Evolutionary conservation across 1,140 invertebrate genomes (phyloP), one percentile per base, ranked within the genome.

Genomic region (Lysiphlebus fabarum): DNA sequence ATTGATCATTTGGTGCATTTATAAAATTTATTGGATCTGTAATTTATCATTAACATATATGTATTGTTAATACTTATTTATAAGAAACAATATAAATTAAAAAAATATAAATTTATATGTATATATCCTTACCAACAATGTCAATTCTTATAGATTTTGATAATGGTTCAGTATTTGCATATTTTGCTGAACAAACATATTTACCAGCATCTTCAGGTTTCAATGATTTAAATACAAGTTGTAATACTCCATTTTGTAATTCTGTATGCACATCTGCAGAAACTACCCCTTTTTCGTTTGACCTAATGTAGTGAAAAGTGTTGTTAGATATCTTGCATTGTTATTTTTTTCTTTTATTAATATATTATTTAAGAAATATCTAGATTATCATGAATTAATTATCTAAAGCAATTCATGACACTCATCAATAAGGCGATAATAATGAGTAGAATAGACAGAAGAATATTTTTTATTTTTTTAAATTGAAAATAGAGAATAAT

Each of bases 1-100:
- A 89, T 75, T 96, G 93, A 70, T 90, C 86, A 64, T 81, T 79
- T n/a, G 92, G 91, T 1, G 92, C 92, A 73, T 95, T 87, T 17
- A 84, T 85, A 85, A 88, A 95, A 48, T 86, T 90, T 33, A 95
- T 92, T 26, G 88, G 86, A 66, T 91, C 91, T 93, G 74, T 17
- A 17, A n/a, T n/a, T n/a, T n/a, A n/a, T n/a, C n/a, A n/a, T n/a
- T n/a, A n/a, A n/a, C n/a, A n/a, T n/a, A n/a, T n/a, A n/a, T n/a
- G n/a, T n/a, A n/a, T n/a, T n/a, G n/a, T 36, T 8, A 47, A 48
- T 44, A 37, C 9, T 51, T n/a, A 4, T 58, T 17, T 43, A 43
- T 41, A 50, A n/a, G 12, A 42, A 40, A 17, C 47, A 36, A 58
- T 26, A 5, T n/a, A n/a, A 40, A 47, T 50, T 62, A 12, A 38